Percentiles rank a stretch among this genome's conserved stretches.
Evolutionary conservation across 2,113 vertebrate genomes (phyloP).

Genomic region (Anoura caudifer): DNA sequence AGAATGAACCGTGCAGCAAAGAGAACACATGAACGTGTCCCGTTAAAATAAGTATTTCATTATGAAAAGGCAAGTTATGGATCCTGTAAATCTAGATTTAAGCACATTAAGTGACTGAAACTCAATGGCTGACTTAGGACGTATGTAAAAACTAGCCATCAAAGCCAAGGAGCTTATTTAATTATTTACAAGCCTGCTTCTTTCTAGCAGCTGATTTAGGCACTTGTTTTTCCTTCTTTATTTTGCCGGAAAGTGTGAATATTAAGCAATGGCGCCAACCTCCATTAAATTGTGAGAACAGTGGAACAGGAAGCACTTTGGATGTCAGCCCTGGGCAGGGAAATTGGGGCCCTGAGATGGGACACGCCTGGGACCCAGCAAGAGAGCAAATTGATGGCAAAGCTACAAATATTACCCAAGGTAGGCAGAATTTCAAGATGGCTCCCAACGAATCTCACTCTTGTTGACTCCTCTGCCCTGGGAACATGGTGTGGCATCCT

Average conservation of each 20-base stretch:
- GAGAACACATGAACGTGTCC: not conserved
- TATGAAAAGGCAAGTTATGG: not conserved
- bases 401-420: not conserved
- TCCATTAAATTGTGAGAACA: not conserved
- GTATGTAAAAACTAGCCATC: not conserved
- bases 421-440: not conserved
- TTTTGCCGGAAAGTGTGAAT: not conserved
- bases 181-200: slow-evolving; percentile 1
- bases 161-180: not conserved
- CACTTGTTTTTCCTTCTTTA: not conserved
- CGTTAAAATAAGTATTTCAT: not conserved
- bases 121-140: not conserved
- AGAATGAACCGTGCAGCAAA: not conserved
- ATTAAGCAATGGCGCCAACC: not conserved
- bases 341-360: not conserved
- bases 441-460: not conserved
- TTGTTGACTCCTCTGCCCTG: not conserved
- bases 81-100: slow-evolving; percentile 4
- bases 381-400: not conserved
- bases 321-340: not conserved
- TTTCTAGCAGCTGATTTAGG: not conserved
- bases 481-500: not conserved
- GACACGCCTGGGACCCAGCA: not conserved
- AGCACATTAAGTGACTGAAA: slow-evolving; percentile 2
- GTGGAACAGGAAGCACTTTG: not conserved